Evolutionary conservation across 2,888 invertebrate species (phyloP).

Genomic region (Pecten maximus): DNA sequence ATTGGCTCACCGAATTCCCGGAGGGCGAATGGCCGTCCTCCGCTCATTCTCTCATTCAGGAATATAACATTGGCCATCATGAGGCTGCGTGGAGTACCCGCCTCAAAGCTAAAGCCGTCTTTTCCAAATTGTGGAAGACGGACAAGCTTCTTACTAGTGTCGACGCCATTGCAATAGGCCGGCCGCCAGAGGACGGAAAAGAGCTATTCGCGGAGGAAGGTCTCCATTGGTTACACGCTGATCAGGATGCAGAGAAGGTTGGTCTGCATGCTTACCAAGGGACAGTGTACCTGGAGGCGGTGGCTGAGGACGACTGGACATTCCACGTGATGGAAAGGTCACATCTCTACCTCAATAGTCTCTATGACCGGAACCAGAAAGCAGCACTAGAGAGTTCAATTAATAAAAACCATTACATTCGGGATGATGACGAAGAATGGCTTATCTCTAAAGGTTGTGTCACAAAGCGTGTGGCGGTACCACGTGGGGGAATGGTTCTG

Average conservation of each 20-base stretch:
- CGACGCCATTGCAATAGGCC: constrained; percentile 77
- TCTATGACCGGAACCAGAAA: constrained; percentile 55
- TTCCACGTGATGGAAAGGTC: constrained; percentile 69
- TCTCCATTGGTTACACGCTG: constrained; percentile 73
- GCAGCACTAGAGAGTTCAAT: constrained; percentile 50
- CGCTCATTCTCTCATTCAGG: constrained; percentile 69
- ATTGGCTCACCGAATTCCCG: constrained; percentile 69
- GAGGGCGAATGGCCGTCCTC: constrained; percentile 65
- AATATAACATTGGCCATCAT: constrained; percentile 72
- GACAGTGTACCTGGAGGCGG: constrained; percentile 71
- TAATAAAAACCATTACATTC: constrained; percentile 52
- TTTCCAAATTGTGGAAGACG: constrained; percentile 75
- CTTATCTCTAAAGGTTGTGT: constrained; percentile 63
- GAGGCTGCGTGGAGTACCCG: constrained; percentile 73
- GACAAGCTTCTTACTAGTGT: constrained; percentile 74
- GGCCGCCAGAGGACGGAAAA: constrained; percentile 75
- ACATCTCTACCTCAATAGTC: constrained; percentile 62
- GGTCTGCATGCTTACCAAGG: constrained; percentile 78
- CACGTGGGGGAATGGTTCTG: constrained; percentile 76
- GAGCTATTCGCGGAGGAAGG: constrained; percentile 61
- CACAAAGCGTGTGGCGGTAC: constrained; percentile 68
- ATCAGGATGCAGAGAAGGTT: constrained; percentile 68
- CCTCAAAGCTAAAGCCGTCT: constrained; percentile 70
- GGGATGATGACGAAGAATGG: constrained; percentile 57
- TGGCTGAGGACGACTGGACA: constrained; percentile 69